Percentiles rank a stretch among this genome's conserved stretches.
phyloP scores from a whole-genome alignment of 2,797 vertebrate genomes.

The Masticophis lateralis region DNA sequence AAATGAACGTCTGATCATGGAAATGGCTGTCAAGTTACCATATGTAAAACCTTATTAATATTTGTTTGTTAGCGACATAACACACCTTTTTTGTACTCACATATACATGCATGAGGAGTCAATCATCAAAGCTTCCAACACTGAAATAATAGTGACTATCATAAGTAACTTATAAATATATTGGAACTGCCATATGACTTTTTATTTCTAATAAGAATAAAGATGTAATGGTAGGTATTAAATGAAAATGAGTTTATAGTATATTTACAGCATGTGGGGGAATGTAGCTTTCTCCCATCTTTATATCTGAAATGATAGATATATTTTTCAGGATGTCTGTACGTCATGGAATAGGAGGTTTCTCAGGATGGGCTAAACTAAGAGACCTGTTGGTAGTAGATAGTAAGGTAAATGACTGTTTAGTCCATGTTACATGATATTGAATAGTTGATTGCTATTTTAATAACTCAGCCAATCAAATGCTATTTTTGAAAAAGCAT shows the following conservation, averaged over 20 bases:
- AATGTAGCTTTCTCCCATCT: not conserved
- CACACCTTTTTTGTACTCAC: not conserved
- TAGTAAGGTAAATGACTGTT: not conserved
- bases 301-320: not conserved
- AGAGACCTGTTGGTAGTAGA: not conserved
- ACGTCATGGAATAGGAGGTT: not conserved
- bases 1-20: not conserved
- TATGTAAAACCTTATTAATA: not conserved
- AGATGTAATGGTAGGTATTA: not conserved
- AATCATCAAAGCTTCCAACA: not conserved
- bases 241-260: not conserved
- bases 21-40: not conserved
- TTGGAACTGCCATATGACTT: not conserved
- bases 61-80: not conserved
- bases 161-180: not conserved
- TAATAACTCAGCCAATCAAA: not conserved
- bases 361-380: not conserved
- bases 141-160: not conserved
- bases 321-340: not conserved
- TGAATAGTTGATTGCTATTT: not conserved
- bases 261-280: not conserved
- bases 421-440: not conserved
- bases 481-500: not conserved
- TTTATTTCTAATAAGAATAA: not conserved
- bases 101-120: not conserved